These are phyloP conservation scores for Eulemur macaco DNA, from an alignment of 2,113 vertebrate species.

Conservation along the genomic window DNA sequence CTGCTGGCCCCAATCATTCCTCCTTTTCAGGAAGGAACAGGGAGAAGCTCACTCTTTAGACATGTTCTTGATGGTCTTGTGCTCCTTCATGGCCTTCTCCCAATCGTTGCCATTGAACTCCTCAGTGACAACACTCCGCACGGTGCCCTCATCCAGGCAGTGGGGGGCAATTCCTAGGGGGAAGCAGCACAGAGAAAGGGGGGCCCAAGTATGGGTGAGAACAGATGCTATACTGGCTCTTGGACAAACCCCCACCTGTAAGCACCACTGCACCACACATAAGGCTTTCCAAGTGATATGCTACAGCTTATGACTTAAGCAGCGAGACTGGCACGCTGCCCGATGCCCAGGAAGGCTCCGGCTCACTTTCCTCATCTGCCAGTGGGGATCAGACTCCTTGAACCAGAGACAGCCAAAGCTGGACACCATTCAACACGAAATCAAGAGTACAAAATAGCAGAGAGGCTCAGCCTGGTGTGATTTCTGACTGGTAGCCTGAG, in stretches of 20 bases:
- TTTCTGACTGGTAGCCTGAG: neutral
- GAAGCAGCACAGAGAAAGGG: slow-evolving; percentile 15
- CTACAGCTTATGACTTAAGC: neutral
- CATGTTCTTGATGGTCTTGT: slow-evolving; percentile 91
- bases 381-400: neutral
- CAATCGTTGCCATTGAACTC: slow-evolving; percentile 93
- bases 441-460: neutral
- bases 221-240: neutral
- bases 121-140: slow-evolving; percentile 88
- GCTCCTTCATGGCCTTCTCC: slow-evolving; percentile 93
- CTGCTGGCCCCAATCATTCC: neutral
- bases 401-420: neutral
- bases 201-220: neutral
- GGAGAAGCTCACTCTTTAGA: slow-evolving; percentile 86
- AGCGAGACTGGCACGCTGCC: fast-evolving
- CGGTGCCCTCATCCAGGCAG: slow-evolving; percentile 94
- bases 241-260: neutral
- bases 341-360: neutral
- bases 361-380: neutral
- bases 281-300: neutral
- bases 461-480: neutral
- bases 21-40: slow-evolving; percentile 36
- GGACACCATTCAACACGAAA: neutral
- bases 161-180: slow-evolving; percentile 92
- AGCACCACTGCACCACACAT: fast-evolving